Evolutionary conservation across 92 coral and sea anemone species (phyloP), one percentile per base, ranked within the genome.

Genomic region (Actinernus sp.): DNA sequence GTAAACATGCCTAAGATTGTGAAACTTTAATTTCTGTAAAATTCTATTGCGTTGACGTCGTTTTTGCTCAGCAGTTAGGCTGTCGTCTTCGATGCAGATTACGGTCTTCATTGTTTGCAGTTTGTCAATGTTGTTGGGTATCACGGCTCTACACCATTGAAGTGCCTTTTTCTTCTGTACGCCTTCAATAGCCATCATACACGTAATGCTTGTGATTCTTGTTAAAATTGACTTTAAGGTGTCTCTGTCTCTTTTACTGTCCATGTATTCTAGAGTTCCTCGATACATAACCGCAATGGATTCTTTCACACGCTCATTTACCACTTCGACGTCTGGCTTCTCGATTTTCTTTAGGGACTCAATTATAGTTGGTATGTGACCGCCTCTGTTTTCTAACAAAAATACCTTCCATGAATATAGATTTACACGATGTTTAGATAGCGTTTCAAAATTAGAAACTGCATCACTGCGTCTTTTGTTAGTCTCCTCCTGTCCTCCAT

Each of bases 181-280:
- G 4, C 53, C 83, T 55, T 79, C 57, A 3, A 85, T 10, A 8
- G 61, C 52, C 0, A 74, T 75, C 33, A 79, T 65, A 22, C 10
- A 55, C 2, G 50, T 65, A 0, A 85, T 51, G 17, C 87, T 85
- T 20, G 83, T 67, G 16, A 80, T 80, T 19, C 71, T 74, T 1
- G 80, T 72, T 39, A 73, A 23, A 1, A 86, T 22, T 2, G 83
- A 80, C 41, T 73, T 70, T 4, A 79, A 26, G 0, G 76, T 32
- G 48, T 86, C 87, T 32, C 79, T 55, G 21, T 86, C 83, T 39
- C 67, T 61, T 55, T 65, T 79, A 7, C 32, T 82, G 38, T 83
- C 83, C 0, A 67, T 1, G 56, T 40, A 83, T 0, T 20, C 22
- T 6, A 83, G n/a, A 7, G 62, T 31, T 7, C 55, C 79, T 11